A percentile compares a stretch with the other conserved stretches of the same genome.
Conservation (phyloP, 2,113 vertebrate species). For the Bothrops jararaca region DNA sequence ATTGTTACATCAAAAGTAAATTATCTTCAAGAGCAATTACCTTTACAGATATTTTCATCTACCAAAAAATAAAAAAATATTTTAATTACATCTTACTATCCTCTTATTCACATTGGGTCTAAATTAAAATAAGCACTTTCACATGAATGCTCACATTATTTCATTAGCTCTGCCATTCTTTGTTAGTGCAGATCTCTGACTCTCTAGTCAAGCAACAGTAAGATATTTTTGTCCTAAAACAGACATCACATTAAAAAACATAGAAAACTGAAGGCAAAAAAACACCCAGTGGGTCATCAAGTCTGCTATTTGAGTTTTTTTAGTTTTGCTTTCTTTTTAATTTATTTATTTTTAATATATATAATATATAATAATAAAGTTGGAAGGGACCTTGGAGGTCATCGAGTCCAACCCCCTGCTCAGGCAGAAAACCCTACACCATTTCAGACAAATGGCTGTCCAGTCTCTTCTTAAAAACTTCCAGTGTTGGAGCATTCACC, state of each 20-base stretch:
- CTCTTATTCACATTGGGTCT: constrained; percentile 16
- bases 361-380: too few relatives aligned
- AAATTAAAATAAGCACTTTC: constrained; percentile 33
- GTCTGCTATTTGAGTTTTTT: too few relatives aligned
- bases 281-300: neutral
- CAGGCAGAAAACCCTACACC: too few relatives aligned
- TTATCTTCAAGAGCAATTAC: constrained; percentile 56
- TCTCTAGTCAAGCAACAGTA: constrained; percentile 25
- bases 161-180: constrained; percentile 48
- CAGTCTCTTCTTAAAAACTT: too few relatives aligned
- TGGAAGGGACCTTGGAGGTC: too few relatives aligned
- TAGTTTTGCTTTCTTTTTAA: neutral
- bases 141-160: constrained; percentile 45
- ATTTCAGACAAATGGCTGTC: too few relatives aligned
- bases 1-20: constrained; percentile 58
- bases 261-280: neutral
- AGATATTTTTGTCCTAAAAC: neutral
- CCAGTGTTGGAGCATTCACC: too few relatives aligned
- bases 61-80: constrained; percentile 55
- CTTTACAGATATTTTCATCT: constrained; percentile 59
- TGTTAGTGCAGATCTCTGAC: constrained; percentile 6
- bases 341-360: too few relatives aligned
- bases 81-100: constrained; percentile 64
- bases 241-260: constrained; percentile 20
- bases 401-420: too few relatives aligned